phyloP scores from a whole-genome alignment of 2,113 vertebrate genomes.

The Cinclus cinclus region DNA sequence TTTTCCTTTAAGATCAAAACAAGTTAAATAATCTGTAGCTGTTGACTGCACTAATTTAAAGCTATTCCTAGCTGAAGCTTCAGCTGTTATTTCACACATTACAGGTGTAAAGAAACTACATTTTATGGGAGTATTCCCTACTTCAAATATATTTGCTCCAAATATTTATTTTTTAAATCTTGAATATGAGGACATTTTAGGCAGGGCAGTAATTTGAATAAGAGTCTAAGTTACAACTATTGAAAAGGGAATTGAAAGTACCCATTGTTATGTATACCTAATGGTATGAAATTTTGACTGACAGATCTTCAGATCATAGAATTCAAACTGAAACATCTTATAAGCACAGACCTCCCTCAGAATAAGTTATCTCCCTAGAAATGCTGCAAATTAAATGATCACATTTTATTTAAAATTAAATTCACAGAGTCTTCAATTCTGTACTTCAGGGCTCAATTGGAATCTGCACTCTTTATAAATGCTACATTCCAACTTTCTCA shows the following conservation, averaged over 20 bases:
- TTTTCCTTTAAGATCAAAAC: neutral
- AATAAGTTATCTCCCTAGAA: neutral
- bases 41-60: neutral
- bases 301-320: neutral
- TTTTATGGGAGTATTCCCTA: neutral
- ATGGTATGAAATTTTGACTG: neutral
- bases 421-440: neutral
- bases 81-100: neutral
- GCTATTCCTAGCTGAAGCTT: neutral
- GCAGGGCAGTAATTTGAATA: neutral
- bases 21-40: neutral
- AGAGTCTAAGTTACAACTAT: neutral
- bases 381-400: neutral
- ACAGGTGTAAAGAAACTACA: neutral
- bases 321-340: neutral
- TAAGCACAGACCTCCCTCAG: neutral
- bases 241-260: neutral
- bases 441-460: neutral
- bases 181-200: neutral
- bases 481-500: neutral
- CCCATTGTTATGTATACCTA: neutral
- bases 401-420: neutral
- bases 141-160: neutral
- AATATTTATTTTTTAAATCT: neutral
- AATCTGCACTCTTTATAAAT: neutral